Percentiles rank a stretch among this genome's conserved stretches.
These are phyloP conservation scores for Rhynchotus rufescens DNA, from an alignment of 2,797 vertebrate genomes.

Conservation along the genomic window DNA sequence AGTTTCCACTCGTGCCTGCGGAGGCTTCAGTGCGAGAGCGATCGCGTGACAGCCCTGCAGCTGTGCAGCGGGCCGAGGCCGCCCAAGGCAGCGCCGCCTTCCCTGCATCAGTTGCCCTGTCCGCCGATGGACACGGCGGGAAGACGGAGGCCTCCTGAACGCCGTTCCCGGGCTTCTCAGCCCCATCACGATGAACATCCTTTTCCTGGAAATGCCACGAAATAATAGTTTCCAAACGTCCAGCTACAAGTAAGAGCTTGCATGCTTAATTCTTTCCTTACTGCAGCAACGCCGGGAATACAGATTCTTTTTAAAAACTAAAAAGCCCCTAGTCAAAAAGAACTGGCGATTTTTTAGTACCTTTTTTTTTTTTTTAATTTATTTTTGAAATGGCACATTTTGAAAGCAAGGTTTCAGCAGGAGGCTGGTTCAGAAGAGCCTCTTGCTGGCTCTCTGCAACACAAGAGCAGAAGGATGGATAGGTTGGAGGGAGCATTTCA, in stretches of 20 bases:
- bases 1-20: not conserved
- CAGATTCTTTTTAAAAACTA: not conserved
- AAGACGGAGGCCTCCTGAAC: not conserved
- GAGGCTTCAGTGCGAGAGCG: not conserved
- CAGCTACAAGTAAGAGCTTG: not conserved
- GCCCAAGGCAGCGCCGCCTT: not conserved
- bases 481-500: not conserved
- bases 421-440: not conserved
- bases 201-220: not conserved
- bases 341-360: not conserved
- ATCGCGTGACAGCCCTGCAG: rapidly evolving
- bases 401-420: not conserved
- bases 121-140: not conserved
- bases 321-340: not conserved
- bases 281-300: not conserved
- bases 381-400: not conserved
- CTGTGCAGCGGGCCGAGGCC: rapidly evolving
- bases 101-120: not conserved
- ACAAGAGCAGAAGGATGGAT: not conserved
- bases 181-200: not conserved
- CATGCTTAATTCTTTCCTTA: not conserved
- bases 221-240: not conserved
- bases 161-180: not conserved
- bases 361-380: not conserved
- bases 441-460: not conserved